Percentiles rank a stretch among this genome's conserved stretches.
Conservation (phyloP, 1,140 invertebrate species). For the Drosophila murphyi region DNA sequence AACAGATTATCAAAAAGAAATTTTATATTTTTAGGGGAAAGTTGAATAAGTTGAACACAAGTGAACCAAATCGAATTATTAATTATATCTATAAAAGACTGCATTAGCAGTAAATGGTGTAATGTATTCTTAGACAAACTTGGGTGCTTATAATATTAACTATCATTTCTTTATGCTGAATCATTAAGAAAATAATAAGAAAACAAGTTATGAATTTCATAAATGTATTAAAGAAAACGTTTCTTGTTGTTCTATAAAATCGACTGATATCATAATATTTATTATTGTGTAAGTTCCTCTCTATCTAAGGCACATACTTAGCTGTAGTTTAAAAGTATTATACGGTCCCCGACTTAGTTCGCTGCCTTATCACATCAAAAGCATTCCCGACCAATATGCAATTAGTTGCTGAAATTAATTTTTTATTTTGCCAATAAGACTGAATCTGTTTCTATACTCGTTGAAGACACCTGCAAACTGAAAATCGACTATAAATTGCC, state of each 20-base stretch:
- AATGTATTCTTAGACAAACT: too few species aligned
- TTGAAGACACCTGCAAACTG: too few species aligned
- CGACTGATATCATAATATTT: too few species aligned
- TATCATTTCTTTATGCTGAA: neutral
- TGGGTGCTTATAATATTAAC: too few species aligned
- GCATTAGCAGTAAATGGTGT: too few species aligned
- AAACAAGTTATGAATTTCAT: too few species aligned
- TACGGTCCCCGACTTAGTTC: neutral
- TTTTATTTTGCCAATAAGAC: neutral
- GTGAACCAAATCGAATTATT: neutral
- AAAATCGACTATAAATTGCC: too few species aligned
- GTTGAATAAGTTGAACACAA: neutral
- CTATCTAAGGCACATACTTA: neutral
- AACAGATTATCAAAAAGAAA: neutral
- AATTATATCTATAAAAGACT: too few species aligned
- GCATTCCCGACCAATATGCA: neutral
- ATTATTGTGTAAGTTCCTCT: neutral
- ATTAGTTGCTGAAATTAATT: neutral
- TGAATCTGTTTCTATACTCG: neutral
- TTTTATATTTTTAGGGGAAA: slow-evolving; percentile 11
- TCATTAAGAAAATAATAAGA: too few species aligned
- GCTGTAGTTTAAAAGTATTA: neutral
- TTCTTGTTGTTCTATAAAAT: too few species aligned
- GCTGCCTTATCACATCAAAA: neutral
- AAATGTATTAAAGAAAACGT: too few species aligned